Base-by-base conservation (phyloP, 37 sponge, comb jelly and placozoan genomes). In the Beroe forskalii region DNA sequence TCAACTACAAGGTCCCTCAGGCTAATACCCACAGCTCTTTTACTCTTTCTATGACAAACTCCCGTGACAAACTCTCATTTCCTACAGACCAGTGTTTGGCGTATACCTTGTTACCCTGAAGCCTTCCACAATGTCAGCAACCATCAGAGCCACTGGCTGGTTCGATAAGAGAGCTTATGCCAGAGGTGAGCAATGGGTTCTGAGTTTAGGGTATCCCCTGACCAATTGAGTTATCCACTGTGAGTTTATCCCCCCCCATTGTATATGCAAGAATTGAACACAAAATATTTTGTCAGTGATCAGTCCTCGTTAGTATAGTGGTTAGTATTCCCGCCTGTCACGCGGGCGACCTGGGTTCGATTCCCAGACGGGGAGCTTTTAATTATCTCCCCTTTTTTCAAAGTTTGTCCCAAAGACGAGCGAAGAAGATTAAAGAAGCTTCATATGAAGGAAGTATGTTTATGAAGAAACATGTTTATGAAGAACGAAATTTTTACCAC, bases 141-240 rank as follows among this genome's bases (percentile, higher is more conserved):
- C 72, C 17, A 27, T 69, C 17, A 27, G 72, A 69, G 72, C 72
- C 36, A 69, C 72, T 35, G 72, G 72, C 3, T 69, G 72, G 72
- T 69, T 69, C 32, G 72, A 69, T 17, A 69, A 69, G 17, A 1
- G 72, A 69, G 72, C 72, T 32, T 69, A 69, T 69, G 72, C 72
- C 20, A 69, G 72, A 69, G 72, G 72, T 69, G 25, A 8, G 66
- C 3, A 55, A n/a, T n/a, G n/a, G n/a, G n/a, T n/a, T n/a, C n/a
- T n/a, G n/a, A n/a, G n/a, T n/a, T n/a, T n/a, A n/a, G n/a, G n/a
- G n/a, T n/a, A n/a, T n/a, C n/a, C n/a, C n/a, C n/a, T n/a, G n/a
- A n/a, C n/a, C n/a, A n/a, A n/a, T n/a, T n/a, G n/a, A n/a, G n/a
- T n/a, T n/a, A n/a, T n/a, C n/a, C n/a, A n/a, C n/a, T n/a, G n/a